A percentile compares a stretch with the other conserved stretches of the same genome.
Conservation (phyloP, 2,797 vertebrate genomes). For the Kryptopterus vitreolus region DNA sequence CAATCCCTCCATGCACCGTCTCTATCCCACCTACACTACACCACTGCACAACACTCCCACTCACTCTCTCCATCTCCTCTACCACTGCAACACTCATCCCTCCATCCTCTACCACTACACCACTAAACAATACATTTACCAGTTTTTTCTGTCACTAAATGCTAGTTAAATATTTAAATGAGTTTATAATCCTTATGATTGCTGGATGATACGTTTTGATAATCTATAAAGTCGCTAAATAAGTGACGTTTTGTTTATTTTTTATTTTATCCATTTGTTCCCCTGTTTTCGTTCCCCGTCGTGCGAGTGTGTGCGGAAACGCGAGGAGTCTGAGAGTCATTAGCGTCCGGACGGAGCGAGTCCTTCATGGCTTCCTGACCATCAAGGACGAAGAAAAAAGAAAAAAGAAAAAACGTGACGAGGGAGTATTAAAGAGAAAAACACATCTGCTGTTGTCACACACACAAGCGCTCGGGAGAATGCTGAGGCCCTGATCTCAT, state of each 20-base stretch:
- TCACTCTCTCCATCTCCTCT: too few relatives aligned
- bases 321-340: conserved; percentile 27
- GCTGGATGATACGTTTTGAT: too few relatives aligned
- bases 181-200: background rate
- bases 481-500: conserved; percentile 42
- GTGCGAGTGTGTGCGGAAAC: background rate
- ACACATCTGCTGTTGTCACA: conserved; percentile 57
- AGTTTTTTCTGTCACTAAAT: background rate
- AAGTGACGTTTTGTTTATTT: too few relatives aligned
- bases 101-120: too few relatives aligned
- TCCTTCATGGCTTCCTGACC: conserved; percentile 52
- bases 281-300: too few relatives aligned
- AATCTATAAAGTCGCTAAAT: too few relatives aligned
- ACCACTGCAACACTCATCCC: too few relatives aligned
- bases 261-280: too few relatives aligned
- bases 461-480: conserved; percentile 42
- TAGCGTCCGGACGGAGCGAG: conserved; percentile 50
- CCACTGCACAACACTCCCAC: too few relatives aligned
- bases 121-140: background rate
- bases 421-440: conserved; percentile 40
- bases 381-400: conserved; percentile 59
- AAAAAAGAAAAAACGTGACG: conserved; percentile 42
- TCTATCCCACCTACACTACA: too few relatives aligned
- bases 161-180: background rate
- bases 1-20: too few relatives aligned